phyloP scores from a whole-genome alignment of 2,888 invertebrate genomes.

The Dynastes maya region DNA sequence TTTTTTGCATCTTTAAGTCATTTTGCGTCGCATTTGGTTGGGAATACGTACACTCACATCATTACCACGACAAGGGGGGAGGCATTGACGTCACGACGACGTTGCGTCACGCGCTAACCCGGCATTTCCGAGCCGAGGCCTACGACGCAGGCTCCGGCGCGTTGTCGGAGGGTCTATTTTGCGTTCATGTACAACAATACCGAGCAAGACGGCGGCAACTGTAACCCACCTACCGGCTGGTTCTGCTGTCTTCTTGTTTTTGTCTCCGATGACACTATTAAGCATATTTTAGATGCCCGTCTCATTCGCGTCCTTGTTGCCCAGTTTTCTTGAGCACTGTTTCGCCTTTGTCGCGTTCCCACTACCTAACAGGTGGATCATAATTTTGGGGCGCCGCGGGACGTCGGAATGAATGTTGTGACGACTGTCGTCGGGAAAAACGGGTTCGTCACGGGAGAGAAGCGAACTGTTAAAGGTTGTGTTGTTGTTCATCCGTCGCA shows the following conservation, averaged over 20 bases:
- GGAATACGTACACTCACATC: conserved; percentile 4
- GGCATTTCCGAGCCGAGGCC: conserved; percentile 48
- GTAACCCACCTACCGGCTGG: background rate
- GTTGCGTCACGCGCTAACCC: conserved; percentile 56
- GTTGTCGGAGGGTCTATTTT: conserved; percentile 13
- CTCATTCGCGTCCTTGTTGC: conserved; percentile 1
- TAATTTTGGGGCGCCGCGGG: conserved; percentile 37
- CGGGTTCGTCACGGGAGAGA: conserved; percentile 9
- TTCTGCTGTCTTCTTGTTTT: conserved; percentile 10
- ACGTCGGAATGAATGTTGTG: conserved; percentile 26
- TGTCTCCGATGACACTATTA: background rate
- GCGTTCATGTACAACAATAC: conserved; percentile 5
- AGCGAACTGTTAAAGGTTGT: background rate
- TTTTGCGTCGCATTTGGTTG: conserved; percentile 3
- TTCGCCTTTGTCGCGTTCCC: background rate
- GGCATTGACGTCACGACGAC: conserved; percentile 61
- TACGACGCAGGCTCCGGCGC: conserved; percentile 36
- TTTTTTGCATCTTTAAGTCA: background rate
- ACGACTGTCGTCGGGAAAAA: conserved; percentile 28
- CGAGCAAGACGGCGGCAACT: conserved; percentile 3
- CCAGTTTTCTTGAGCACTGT: background rate
- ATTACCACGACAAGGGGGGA: conserved; percentile 48
- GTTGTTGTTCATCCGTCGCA: conserved; percentile 8
- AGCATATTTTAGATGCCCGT: background rate
- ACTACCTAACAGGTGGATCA: conserved; percentile 49